Base-by-base conservation (phyloP, 1,140 invertebrate species). In the Lethocerus indicus region DNA sequence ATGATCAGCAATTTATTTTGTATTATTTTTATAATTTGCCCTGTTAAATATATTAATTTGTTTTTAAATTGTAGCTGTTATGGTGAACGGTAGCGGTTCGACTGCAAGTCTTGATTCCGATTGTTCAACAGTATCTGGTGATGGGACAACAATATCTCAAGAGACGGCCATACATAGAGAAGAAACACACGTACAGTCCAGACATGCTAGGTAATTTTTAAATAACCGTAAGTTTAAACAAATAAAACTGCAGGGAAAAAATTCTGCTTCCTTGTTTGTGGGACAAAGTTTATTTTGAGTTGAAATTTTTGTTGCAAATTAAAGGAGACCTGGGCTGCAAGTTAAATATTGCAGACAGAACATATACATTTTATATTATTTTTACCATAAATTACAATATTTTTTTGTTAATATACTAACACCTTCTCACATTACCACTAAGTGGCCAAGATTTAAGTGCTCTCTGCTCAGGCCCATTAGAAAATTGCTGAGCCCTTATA, bases 121-220 rank as follows among this genome's bases (percentile, higher is more conserved):
- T 47, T 45, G 53, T 21, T 61, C 72, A 7, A 69, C 67, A 5
- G 57, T 73, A 47, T 75, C 76, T 5, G 67, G 64, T 47, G 71
- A 74, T 52, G 73, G 71, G 1, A 65, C 71, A 28, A 71, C 71
- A 56, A 54, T 71, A 54, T 74, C 76, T 2, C 74, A 78, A 61
- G 76, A 79, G 56, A 78, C 76, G 1, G 70, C 73, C 20, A 74
- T 76, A 13, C 64, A 73, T 18, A 63, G 70, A 13, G 68, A 70
- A 24, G 54, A 53, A 20, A 28, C 49, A 25, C 25, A 14, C 9
- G 35, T 20, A 1, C 21, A 46, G 20, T 48, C 50, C 5, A 50
- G 54, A 45, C 57, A 58, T 54, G 57, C 56, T n/a, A 57, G 57
- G 57, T 57, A 48, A 24, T 44, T 9, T 41, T 41, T 41, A 32